Percentiles rank a stretch among this genome's conserved stretches.
Evolutionary conservation across 2,113 vertebrate species (phyloP).

Genomic region (Aptenodytes patagonicus): DNA sequence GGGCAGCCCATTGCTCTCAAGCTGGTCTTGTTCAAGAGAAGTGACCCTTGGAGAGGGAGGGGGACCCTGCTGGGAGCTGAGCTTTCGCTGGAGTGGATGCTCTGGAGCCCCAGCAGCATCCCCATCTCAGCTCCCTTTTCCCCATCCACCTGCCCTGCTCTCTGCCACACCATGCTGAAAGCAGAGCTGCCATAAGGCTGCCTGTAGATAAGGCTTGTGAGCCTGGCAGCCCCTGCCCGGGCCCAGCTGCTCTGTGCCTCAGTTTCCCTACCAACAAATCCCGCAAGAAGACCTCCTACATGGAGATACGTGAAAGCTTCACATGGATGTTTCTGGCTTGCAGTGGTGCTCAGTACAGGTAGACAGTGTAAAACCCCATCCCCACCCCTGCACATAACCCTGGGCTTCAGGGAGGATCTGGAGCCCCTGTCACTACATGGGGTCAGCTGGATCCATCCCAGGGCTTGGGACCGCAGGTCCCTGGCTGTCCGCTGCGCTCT

Average conservation of each 20-base stretch:
- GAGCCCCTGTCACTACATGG: not conserved
- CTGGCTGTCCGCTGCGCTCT: not conserved
- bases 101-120: not conserved
- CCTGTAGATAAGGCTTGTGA: not conserved
- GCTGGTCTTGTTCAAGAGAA: not conserved
- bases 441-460: not conserved
- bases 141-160: rapidly evolving
- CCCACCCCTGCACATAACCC: not conserved
- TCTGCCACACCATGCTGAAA: rapidly evolving
- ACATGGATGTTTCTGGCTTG: not conserved
- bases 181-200: not conserved
- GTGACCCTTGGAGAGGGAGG: not conserved
- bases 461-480: not conserved
- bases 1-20: not conserved
- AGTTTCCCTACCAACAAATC: not conserved
- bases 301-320: not conserved
- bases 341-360: not conserved
- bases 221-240: not conserved
- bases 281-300: not conserved
- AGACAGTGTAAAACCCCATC: not conserved
- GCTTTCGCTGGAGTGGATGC: not conserved
- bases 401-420: not conserved
- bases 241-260: not conserved
- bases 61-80: not conserved
- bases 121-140: not conserved